Evolutionary conservation across 2,113 vertebrate genomes (phyloP).

Genomic region (Nanger granti): DNA sequence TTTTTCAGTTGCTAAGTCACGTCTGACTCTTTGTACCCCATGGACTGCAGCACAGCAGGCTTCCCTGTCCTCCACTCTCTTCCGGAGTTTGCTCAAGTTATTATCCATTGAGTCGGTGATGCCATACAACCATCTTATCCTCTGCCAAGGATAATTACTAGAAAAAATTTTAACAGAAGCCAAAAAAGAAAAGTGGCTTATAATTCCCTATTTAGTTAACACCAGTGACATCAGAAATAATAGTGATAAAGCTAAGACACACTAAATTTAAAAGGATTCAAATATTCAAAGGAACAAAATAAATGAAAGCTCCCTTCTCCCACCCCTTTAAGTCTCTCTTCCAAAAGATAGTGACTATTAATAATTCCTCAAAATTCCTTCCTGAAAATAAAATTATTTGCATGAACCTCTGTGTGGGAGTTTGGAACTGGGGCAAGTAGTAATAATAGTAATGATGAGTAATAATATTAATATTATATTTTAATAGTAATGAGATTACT

Average conservation of each 20-base stretch:
- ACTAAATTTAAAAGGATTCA: background rate
- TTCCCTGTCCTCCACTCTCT: background rate
- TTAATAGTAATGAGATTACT: background rate
- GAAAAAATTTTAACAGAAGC: background rate
- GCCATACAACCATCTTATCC: background rate
- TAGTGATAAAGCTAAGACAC: background rate
- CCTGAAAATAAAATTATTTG: conserved; percentile 16
- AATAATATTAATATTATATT: background rate
- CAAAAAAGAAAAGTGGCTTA: background rate
- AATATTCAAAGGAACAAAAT: background rate
- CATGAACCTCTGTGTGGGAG: background rate
- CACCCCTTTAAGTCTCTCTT: background rate
- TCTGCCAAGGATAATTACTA: background rate
- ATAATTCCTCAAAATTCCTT: background rate
- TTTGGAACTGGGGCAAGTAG: background rate
- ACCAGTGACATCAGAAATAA: background rate
- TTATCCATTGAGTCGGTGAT: background rate
- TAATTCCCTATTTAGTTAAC: background rate
- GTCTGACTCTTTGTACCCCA: background rate
- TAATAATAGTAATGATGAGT: background rate
- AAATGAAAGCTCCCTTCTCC: background rate
- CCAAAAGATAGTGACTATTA: background rate
- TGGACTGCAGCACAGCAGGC: background rate
- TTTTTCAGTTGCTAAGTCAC: background rate
- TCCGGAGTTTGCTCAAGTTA: background rate